Evolutionary conservation across 2,888 invertebrate species (phyloP).

Genomic region (Oscheius onirici): DNA sequence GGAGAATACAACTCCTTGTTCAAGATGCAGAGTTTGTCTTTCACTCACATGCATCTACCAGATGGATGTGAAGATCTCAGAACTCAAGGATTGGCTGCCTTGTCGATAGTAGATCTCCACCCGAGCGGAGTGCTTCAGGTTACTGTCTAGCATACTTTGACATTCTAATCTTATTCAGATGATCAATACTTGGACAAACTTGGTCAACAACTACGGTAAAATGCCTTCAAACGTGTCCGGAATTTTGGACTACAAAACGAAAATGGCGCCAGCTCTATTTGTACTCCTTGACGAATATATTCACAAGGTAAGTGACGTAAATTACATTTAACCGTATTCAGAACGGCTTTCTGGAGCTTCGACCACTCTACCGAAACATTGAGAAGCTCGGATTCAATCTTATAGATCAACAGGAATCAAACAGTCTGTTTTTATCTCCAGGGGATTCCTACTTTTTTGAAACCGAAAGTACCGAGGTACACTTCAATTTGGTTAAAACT

Average conservation of each 20-base stretch:
- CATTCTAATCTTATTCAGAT: not conserved
- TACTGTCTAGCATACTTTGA: not conserved
- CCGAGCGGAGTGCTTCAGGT: slow-evolving; percentile 8
- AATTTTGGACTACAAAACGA: slow-evolving; percentile 4
- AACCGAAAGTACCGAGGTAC: not conserved
- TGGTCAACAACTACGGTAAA: slow-evolving; percentile 2
- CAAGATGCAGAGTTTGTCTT: not conserved
- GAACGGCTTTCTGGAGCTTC: not conserved
- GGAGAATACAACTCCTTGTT: slow-evolving; percentile 12
- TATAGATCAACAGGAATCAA: not conserved
- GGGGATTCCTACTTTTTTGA: not conserved
- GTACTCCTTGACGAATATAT: slow-evolving; percentile 17
- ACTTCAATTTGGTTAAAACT: not conserved
- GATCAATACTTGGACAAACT: slow-evolving; percentile 9
- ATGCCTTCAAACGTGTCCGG: slow-evolving; percentile 4
- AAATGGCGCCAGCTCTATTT: slow-evolving; percentile 9
- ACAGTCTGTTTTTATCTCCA: not conserved
- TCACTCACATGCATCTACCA: slow-evolving; percentile 7
- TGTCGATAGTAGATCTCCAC: slow-evolving; percentile 8
- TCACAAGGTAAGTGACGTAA: not conserved
- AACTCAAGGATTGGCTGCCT: slow-evolving; percentile 11
- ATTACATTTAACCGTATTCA: not conserved
- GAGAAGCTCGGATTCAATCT: slow-evolving; percentile 12
- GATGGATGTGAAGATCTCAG: slow-evolving; percentile 17
- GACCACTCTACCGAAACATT: slow-evolving; percentile 7